Base-by-base conservation (phyloP, 2,888 invertebrate species). In the Mimumesa dahlbomi region DNA sequence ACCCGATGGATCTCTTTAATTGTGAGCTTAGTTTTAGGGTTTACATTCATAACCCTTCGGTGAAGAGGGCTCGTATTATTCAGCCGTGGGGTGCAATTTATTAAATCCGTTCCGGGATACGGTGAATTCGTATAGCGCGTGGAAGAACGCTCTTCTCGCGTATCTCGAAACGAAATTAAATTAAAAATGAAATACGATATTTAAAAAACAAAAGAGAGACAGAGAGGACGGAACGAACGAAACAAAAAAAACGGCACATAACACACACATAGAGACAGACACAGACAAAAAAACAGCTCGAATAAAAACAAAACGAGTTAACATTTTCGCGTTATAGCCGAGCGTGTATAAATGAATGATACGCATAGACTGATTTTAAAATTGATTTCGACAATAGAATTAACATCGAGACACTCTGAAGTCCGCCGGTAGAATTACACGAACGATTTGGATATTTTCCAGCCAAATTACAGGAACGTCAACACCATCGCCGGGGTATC, bases 11-110 rank as follows among this genome's bases (percentile, higher is more conserved):
- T 72, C 75, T 74, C 73, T 78, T 79, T 83, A 83, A 84, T 82
- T 81, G 78, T 53, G 73, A 73, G 79, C 81, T 84, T 84, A 80
- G 78, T 77, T 79, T 68, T 68, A 46, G 77, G 76, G 77, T 84
- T 82, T 82, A 77, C 80, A 83, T 74, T 84, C 82, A 80, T 82
- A 84, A 83, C 84, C 84, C 83, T 83, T 82, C 77, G 75, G 67
- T 73, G 71, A 58, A 50, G 73, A 75, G 79, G 66, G 66, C 50
- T 61, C 34, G 68, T 25, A 54, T 65, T 65, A 57, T 64, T 58
- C 48, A 9, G 54, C 63, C 66, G 75, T 69, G 53, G 65, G 71
- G 72, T 70, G 69, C 74, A 77, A 80, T 81, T 81, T 80, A 77
- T 78, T 78, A 74, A 77, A 81, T 77, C 67, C 73, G 71, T 71